Base-by-base conservation (phyloP, 2,888 invertebrate genomes). In the Tetragnatha montana region DNA sequence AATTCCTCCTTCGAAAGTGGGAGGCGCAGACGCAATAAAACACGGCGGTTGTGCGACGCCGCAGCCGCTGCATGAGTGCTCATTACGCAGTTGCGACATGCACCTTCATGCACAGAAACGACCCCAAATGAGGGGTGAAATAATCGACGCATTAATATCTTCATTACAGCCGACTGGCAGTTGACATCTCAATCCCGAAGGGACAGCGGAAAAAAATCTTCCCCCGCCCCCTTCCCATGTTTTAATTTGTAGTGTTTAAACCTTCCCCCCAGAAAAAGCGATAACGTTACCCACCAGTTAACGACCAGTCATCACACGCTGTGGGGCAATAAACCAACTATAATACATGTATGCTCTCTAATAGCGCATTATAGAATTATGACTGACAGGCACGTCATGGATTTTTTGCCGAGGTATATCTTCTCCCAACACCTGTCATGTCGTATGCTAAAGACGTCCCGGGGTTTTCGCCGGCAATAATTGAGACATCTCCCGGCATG, bases 301-400 rank as follows among this genome's bases (percentile, higher is more conserved):
- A 85, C 89, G 89, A 89, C 89, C 75, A 89, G 85, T 89, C 89
- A 89, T 89, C 85, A 89, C 89, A 89, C 89, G 76, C 80, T 19
- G 80, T 14, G 50, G 35, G 60, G 89, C 47, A 89, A 89, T 89
- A 89, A 89, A 89, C 89, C 76, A 81, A 85, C 85, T 81, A 81
- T 35, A 35, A 35, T 71, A 75, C 80, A 68, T 84, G 85, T 85
- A 71, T 51, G 50, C 73, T 80, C 80, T 80, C 73, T 89, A 89
- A 89, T 89, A 85, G 89, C 89, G 83, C 85, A 85, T 89, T 89
- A 89, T 85, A 89, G 85, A 89, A 89, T 89, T 89, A 89, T 89
- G 89, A 85, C 89, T 85, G 85, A 85, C 85, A 89, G 76, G 74
- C 89, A 89, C 89, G 89, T 89, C 85, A 89, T 81, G 85, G 81